Evolutionary conservation across 2,888 invertebrate genomes (phyloP), one percentile per base, ranked within the genome.

Genomic region (Nudaria mundana): DNA sequence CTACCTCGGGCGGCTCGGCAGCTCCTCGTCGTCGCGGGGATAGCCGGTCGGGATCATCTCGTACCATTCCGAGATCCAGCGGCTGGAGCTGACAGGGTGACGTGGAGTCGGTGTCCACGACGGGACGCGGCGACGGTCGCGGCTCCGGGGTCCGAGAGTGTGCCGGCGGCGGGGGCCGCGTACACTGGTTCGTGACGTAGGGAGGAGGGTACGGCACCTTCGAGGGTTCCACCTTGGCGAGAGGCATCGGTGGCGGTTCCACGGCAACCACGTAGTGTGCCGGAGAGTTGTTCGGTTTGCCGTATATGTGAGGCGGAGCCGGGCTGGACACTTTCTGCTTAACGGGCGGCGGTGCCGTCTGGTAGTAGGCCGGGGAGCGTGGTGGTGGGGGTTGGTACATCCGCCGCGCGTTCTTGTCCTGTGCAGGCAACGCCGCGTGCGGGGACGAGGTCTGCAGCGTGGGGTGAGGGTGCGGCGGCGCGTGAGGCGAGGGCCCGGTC

Each of bases 261-360:
- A 84, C 83, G 31, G 80, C 76, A 22, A 77, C 75, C 0, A 56
- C 88, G 75, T 65, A 89, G 73, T 76, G 89, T 63, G 71, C 89
- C 58, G 64, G 90, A 71, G 65, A 90, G 72, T 67, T 85, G 73
- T 74, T 82, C 66, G 67, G 86, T 63, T 94, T 94, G 31, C 93
- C 93, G 71, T 94, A 94, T 46, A 94, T 92, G 66, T 93, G 93
- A 35, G 92, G 93, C 30, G 94, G 94, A 39, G 94, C 94, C 1
- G 94, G 94, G 68, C 94, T 94, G 62, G 94, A 94, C 30, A 94
- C 94, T 81, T 93, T 93, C 11, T 92, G 91, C 62, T 92, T 92
- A 28, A 84, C 81, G 35, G 87, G 90, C 30, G 88, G 84, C 30
- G 88, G 84, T 40, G 81, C 76, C 26, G 82, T 71, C 40, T 82